Percentiles rank a stretch among this genome's conserved stretches.
Conservation (phyloP, 2,113 vertebrate species). For the Scophthalmus maximus region DNA sequence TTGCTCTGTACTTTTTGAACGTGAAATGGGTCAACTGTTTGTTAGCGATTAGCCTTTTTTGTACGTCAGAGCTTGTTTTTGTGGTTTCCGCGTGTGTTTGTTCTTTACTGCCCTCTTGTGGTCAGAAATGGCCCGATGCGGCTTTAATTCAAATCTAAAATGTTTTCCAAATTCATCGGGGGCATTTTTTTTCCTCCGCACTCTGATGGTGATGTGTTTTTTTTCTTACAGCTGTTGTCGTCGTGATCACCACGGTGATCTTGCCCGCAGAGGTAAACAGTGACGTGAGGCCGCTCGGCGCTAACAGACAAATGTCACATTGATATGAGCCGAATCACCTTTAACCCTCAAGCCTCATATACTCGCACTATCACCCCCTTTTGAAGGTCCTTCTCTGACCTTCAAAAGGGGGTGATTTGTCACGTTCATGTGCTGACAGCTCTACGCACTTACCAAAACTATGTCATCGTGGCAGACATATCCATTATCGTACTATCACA, state of each 20-base stretch:
- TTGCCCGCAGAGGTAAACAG: conserved; percentile 40
- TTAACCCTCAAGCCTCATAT: conserved; percentile 23
- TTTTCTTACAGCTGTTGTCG: conserved; percentile 64
- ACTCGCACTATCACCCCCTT: conserved; percentile 21
- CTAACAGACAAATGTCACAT: conserved; percentile 76
- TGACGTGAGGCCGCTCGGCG: conserved; percentile 47
- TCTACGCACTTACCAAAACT: conserved; percentile 34
- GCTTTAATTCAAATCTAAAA: neutral
- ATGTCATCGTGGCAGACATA: conserved; percentile 21
- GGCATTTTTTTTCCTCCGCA: conserved; percentile 1
- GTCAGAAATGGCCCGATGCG: neutral
- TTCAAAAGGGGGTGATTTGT: no score
- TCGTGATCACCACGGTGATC: conserved; percentile 39
- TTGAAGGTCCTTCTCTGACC: conserved; percentile 56
- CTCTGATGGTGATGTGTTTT: neutral
- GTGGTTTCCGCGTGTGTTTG: neutral
- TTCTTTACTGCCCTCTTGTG: neutral
- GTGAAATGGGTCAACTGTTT: neutral
- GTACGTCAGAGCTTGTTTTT: neutral
- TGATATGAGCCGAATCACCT: conserved; percentile 65
- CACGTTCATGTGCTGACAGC: conserved; percentile 77
- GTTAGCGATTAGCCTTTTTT: neutral
- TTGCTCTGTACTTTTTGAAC: neutral
- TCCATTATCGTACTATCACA: conserved; percentile 34
- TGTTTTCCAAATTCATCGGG: neutral